A percentile compares a stretch with the other conserved stretches of the same genome.
Conservation (phyloP, 1,140 invertebrate species). For the Chionoecetes opilio region DNA sequence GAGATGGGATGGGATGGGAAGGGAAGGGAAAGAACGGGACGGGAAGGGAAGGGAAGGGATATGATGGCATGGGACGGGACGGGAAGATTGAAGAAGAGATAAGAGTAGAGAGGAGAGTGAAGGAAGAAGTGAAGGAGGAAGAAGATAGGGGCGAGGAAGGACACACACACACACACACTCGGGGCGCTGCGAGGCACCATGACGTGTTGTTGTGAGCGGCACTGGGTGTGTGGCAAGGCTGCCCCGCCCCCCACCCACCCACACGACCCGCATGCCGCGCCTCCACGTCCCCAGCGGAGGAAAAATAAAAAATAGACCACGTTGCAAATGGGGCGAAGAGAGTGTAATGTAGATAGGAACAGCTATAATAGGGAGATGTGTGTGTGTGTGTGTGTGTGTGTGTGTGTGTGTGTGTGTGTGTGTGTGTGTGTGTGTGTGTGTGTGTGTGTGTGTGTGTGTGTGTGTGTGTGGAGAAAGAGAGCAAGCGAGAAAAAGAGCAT, state of each 20-base stretch:
- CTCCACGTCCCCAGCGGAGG: too few relatives aligned
- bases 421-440: neutral
- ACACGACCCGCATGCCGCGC: neutral
- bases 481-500: neutral
- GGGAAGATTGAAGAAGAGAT: too few relatives aligned
- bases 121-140: neutral
- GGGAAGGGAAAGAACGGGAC: neutral
- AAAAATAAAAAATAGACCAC: too few relatives aligned
- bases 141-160: neutral
- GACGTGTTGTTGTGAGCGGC: neutral
- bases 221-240: neutral
- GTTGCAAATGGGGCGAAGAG: neutral
- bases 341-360: neutral
- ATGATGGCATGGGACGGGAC: neutral
- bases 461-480: too few relatives aligned
- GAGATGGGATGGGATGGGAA: neutral
- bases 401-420: neutral
- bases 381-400: too few relatives aligned
- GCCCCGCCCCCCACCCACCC: neutral
- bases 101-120: neutral
- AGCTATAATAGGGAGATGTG: neutral
- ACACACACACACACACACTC: neutral
- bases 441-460: slow-evolving; percentile 3
- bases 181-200: neutral
- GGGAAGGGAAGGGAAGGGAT: neutral